These are phyloP conservation scores for Formica exsecta DNA, from an alignment of 1,140 invertebrate genomes.

Conservation along the genomic window DNA sequence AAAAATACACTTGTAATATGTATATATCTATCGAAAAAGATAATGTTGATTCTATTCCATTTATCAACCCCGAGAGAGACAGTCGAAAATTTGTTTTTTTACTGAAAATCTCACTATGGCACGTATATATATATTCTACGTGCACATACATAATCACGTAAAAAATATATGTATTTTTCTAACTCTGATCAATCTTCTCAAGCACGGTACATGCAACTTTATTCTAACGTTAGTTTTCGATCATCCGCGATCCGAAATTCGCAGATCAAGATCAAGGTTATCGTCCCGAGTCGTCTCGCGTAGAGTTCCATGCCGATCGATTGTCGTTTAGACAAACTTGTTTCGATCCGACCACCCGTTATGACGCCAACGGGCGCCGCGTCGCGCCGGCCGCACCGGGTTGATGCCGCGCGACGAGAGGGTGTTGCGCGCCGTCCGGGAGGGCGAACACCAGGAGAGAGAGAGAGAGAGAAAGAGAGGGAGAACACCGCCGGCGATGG, in stretches of 20 bases:
- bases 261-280: constrained; percentile 52
- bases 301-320: constrained; percentile 4
- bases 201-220: background rate
- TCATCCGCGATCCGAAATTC: constrained; percentile 12
- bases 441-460: background rate
- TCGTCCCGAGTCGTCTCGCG: background rate
- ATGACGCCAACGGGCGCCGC: constrained; percentile 37
- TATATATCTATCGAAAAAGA: background rate
- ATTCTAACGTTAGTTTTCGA: background rate
- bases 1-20: constrained; percentile 11
- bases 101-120: too few species aligned
- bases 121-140: too few species aligned
- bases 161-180: background rate
- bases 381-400: constrained; percentile 31
- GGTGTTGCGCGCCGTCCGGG: constrained; percentile 53
- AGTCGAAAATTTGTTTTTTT: background rate
- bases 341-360: constrained; percentile 54
- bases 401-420: constrained; percentile 39
- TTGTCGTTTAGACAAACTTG: constrained; percentile 33
- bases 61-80: background rate
- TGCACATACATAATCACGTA: too few species aligned
- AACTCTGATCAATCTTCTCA: background rate
- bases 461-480: background rate
- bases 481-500: constrained; percentile 45
- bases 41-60: background rate